Percentiles rank a stretch among this genome's conserved stretches.
Conservation (phyloP, 2,888 invertebrate genomes). For the Pristionchus arcanus region DNA sequence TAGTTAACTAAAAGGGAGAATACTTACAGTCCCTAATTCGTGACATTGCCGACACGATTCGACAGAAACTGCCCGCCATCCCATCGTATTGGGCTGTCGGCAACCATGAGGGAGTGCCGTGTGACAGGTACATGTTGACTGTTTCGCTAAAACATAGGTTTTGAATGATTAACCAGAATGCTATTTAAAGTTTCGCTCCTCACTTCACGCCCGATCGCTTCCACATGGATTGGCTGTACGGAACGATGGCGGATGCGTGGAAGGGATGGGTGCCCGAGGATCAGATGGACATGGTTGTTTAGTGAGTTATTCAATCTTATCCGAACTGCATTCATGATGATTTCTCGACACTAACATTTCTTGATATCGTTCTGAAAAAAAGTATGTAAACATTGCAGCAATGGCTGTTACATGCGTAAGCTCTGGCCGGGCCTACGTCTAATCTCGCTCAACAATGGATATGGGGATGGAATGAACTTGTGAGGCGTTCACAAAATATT, state of each 20-base stretch:
- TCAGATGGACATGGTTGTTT: conserved; percentile 61
- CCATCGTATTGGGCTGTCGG: conserved; percentile 95
- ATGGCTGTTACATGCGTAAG: conserved; percentile 88
- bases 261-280: conserved; percentile 85
- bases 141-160: no score
- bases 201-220: conserved; percentile 75
- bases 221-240: conserved; percentile 88
- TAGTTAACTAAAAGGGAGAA: not conserved
- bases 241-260: conserved; percentile 87
- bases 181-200: conserved; percentile 79
- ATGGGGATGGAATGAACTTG: conserved; percentile 80
- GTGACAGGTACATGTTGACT: conserved; percentile 86
- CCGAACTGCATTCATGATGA: no score
- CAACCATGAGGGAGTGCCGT: conserved; percentile 96
- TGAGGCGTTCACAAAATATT: conserved; percentile 43
- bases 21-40: conserved; percentile 59
- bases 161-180: no score
- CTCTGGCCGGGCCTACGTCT: conserved; percentile 81
- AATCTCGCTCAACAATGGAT: conserved; percentile 75
- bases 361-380: no score
- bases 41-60: conserved; percentile 68
- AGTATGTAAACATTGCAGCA: conserved; percentile 81
- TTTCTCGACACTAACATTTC: no score
- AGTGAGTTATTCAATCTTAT: conserved; percentile 58
- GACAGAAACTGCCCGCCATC: conserved; percentile 83